Conservation (phyloP, 2,113 vertebrate genomes). For the Monarcha castaneiventris region DNA sequence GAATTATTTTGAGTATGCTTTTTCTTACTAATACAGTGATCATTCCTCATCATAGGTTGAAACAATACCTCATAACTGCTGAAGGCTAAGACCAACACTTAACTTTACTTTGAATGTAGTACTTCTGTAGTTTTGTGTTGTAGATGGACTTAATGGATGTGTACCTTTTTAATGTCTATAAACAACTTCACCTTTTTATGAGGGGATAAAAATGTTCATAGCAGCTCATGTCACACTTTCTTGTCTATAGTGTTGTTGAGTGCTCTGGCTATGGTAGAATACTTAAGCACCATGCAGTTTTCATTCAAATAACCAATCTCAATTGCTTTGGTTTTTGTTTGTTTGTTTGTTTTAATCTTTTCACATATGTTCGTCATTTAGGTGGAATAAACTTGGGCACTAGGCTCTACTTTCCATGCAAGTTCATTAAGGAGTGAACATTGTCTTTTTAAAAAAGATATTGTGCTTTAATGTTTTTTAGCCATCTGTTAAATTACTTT, state of each 20-base stretch:
- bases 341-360: not conserved
- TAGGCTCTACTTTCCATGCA: slow-evolving; percentile 43
- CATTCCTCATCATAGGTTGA: slow-evolving; percentile 29
- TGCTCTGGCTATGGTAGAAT: slow-evolving; percentile 24
- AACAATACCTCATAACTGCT: slow-evolving; percentile 49
- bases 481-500: slow-evolving; percentile 79
- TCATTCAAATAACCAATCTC: not conserved
- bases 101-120: slow-evolving; percentile 34
- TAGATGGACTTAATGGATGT: slow-evolving; percentile 44
- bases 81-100: slow-evolving; percentile 16
- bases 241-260: slow-evolving; percentile 35
- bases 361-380: slow-evolving; percentile 23
- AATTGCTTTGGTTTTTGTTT: not conserved
- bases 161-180: slow-evolving; percentile 37
- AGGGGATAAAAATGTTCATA: slow-evolving; percentile 17
- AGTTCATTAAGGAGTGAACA: slow-evolving; percentile 62
- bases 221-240: not conserved
- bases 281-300: slow-evolving; percentile 1
- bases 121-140: slow-evolving; percentile 41
- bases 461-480: slow-evolving; percentile 62
- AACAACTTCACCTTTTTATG: slow-evolving; percentile 30
- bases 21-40: not conserved
- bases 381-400: slow-evolving; percentile 29
- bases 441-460: slow-evolving; percentile 61
- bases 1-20: not conserved